Base-by-base conservation (phyloP, 1,140 invertebrate species). In the Euura lappo region DNA sequence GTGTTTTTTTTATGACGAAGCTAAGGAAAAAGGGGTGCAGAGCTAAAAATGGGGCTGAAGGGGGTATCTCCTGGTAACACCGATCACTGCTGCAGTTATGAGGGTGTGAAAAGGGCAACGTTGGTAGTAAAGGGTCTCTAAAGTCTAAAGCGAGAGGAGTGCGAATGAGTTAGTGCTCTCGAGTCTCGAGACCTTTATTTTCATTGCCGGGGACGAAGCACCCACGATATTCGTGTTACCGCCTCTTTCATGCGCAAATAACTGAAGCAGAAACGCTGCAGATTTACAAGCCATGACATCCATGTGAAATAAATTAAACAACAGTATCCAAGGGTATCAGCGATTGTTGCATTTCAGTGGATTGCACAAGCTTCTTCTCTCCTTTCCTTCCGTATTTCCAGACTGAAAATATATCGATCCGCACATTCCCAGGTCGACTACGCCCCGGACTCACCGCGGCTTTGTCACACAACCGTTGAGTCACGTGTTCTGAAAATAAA, bases 381-480 rank as follows among this genome's bases (percentile, higher is more conserved):
- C 28, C 28, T 11, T 11, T n/a, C 51, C 8, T 60, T 60, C 13
- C 13, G 8, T 60, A 11, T n/a, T 4, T 60, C 51, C 51, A 11
- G 8, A n/a, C 51, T 6, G 51, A 11, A 60, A 60, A 60, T 60
- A 28, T 28, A 60, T 60, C 51, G 51, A 60, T 60, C 51, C 51
- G 28, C 28, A 28, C 28, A 28, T 60, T 60, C 13, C 51, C 51
- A 60, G 28, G 8, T 60, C 51, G 51, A n/a, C 51, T 8, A 60
- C 51, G 51, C 51, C 51, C 51, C 10, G 4, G 8, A 60, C 8
- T 8, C 51, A 11, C 13, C 13, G 51, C 51, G 13, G 51, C 28
- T 60, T 60, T 60, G 51, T n/a, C 51, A 60, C 51, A n/a, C 8
- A 60, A 60, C 28, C 51, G 51, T 60, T 60, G 51, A 60, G 51